phyloP scores from a whole-genome alignment of 2,797 vertebrate genomes.

The Sciaenops ocellatus region DNA sequence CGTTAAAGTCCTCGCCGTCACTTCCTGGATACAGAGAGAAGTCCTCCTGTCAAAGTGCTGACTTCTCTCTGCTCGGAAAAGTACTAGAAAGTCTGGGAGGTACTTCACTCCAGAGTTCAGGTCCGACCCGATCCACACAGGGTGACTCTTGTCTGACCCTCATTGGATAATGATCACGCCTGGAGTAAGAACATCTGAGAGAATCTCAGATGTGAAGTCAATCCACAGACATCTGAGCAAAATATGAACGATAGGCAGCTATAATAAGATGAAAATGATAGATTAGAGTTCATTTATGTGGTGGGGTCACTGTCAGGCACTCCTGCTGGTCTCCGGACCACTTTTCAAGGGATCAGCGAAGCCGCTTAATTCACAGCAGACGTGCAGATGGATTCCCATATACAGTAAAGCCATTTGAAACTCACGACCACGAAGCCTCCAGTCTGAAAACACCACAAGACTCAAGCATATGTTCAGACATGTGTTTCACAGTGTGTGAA shows the following conservation, averaged over 20 bases:
- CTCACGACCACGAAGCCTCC: constrained; percentile 8
- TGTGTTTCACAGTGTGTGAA: neutral
- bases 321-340: neutral
- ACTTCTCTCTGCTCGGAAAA: constrained; percentile 59
- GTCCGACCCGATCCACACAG: neutral
- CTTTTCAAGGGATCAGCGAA: neutral
- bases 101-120: constrained; percentile 8
- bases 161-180: constrained; percentile 22
- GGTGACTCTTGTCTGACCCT: constrained; percentile 24
- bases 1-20: constrained; percentile 74
- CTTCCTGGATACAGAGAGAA: constrained; percentile 77
- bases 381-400: constrained; percentile 14
- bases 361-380: constrained; percentile 34
- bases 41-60: constrained; percentile 56
- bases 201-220: constrained; percentile 16
- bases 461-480: neutral
- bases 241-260: constrained; percentile 8
- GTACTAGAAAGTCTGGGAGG: constrained; percentile 33
- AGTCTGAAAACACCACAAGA: neutral
- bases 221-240: constrained; percentile 13
- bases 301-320: neutral
- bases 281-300: neutral
- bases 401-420: neutral
- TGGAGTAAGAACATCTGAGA: constrained; percentile 31
- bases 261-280: neutral